These are phyloP conservation scores for Hypanus sabinus DNA, from an alignment of 2,113 vertebrate genomes.

Conservation along the genomic window DNA sequence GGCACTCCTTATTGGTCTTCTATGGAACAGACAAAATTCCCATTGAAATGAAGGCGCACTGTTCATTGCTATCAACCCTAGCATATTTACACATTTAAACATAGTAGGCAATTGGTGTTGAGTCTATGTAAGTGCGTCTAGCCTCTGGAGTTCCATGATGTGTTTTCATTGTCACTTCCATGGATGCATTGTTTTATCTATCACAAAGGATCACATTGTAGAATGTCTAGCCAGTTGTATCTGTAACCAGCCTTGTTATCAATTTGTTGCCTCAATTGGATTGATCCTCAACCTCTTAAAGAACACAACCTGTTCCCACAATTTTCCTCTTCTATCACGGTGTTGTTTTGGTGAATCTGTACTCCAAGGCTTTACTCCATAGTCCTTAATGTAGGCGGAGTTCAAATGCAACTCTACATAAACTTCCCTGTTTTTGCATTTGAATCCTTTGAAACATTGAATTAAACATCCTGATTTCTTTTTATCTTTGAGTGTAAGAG, in stretches of 20 bases:
- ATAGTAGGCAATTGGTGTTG: no score
- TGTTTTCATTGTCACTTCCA: no score
- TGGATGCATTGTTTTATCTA: no score
- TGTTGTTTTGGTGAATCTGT: not conserved
- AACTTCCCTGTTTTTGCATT: not conserved
- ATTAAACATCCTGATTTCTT: not conserved
- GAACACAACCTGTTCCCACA: not conserved
- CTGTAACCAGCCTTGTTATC: not conserved
- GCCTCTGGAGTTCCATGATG: no score
- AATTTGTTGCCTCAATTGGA: not conserved
- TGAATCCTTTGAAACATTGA: not conserved
- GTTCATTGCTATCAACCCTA: no score
- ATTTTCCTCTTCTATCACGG: not conserved
- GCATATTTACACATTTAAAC: no score
- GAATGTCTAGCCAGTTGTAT: not conserved
- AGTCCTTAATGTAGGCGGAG: not conserved
- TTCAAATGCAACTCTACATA: not conserved
- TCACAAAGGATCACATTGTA: no score
- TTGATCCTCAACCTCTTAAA: not conserved
- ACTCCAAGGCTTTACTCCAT: not conserved
- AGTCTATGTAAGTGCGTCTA: no score
- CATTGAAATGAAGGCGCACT: no score
- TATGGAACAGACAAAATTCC: no score
- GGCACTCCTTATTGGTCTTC: no score
- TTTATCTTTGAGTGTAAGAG: not conserved